phyloP scores from a whole-genome alignment of 2,797 vertebrate genomes.

The Austrolebias charrua region DNA sequence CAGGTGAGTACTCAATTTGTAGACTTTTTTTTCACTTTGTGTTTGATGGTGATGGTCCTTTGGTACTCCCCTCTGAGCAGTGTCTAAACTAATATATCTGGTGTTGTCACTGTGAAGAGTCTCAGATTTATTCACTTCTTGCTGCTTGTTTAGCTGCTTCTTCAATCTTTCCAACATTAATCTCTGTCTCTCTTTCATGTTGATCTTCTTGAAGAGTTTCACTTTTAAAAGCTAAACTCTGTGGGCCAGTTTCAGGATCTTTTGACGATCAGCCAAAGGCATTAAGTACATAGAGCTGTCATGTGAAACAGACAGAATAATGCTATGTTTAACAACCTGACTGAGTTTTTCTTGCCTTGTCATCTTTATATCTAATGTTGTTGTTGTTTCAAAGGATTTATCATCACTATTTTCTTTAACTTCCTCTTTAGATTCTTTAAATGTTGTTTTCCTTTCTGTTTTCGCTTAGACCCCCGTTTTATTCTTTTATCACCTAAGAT shows the following conservation, averaged over 20 bases:
- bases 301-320: background rate
- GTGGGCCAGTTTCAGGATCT: background rate
- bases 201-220: constrained; percentile 12
- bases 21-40: background rate
- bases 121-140: background rate
- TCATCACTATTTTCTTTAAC: constrained; percentile 13
- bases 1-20: background rate
- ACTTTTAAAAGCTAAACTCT: background rate
- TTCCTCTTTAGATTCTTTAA: constrained; percentile 35
- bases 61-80: background rate
- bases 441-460: constrained; percentile 32
- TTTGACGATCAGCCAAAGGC: background rate
- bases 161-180: background rate
- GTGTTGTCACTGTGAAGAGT: constrained; percentile 10
- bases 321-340: too few relatives aligned
- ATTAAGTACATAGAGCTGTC: background rate
- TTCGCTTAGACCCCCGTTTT: constrained; percentile 73
- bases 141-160: background rate
- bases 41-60: background rate
- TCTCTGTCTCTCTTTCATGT: background rate
- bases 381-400: constrained; percentile 15
- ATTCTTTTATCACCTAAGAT: constrained; percentile 36
- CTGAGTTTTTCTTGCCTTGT: background rate
- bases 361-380: background rate
- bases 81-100: background rate